These are phyloP conservation scores for Synanthedon tipuliformis DNA, from an alignment of 2,888 invertebrate genomes.

Conservation along the genomic window DNA sequence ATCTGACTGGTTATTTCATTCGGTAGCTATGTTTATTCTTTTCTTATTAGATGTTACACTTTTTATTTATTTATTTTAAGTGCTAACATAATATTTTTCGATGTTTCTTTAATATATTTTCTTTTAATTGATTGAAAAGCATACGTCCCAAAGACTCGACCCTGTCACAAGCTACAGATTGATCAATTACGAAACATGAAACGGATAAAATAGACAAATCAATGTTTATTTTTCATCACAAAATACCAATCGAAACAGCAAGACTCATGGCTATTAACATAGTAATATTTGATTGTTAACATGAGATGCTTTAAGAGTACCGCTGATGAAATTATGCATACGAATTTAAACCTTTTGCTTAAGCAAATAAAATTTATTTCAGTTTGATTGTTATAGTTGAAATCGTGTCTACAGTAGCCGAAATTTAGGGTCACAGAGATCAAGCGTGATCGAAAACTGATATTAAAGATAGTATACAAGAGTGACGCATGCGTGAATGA, in stretches of 20 bases:
- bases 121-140: no score
- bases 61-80: no score
- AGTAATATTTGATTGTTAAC: constrained; percentile 60
- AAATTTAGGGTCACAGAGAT: constrained; percentile 63
- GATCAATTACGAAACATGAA: background rate
- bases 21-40: no score
- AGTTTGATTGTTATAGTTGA: constrained; percentile 17
- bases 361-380: constrained; percentile 19
- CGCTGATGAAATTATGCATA: constrained; percentile 13
- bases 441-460: constrained; percentile 65
- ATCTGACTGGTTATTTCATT: no score
- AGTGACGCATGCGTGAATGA: constrained; percentile 65
- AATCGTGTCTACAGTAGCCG: constrained; percentile 65
- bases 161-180: background rate
- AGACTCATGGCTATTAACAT: constrained; percentile 40
- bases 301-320: constrained; percentile 43
- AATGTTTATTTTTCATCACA: constrained; percentile 24
- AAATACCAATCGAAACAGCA: constrained; percentile 28
- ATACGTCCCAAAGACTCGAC: no score
- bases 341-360: constrained; percentile 16
- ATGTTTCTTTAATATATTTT: no score
- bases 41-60: no score
- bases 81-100: no score
- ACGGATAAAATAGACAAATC: constrained; percentile 2
- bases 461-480: constrained; percentile 49